Evolutionary conservation across 2,797 vertebrate species (phyloP).

Genomic region (Oreochromis grahami): DNA sequence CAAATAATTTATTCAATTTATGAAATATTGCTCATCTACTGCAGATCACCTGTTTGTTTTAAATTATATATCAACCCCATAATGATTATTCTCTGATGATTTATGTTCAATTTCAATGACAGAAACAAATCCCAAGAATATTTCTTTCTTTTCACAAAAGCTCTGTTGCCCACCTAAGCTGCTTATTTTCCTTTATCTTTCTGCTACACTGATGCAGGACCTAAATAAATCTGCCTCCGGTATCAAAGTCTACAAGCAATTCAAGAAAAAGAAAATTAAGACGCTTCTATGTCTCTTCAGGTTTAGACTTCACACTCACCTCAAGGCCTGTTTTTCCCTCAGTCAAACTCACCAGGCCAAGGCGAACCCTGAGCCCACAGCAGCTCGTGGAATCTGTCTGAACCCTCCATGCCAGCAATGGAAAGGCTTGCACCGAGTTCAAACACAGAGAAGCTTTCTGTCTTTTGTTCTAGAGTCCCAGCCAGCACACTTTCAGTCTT

Average conservation of each 20-base stretch:
- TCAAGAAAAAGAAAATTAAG: not conserved
- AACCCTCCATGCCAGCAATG: not conserved
- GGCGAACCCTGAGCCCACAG: not conserved
- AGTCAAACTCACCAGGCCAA: not conserved
- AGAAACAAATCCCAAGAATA: not conserved
- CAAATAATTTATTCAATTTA: not conserved
- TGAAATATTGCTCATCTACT: not conserved
- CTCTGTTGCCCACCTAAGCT: not conserved
- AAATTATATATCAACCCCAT: not conserved
- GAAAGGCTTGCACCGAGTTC: not conserved
- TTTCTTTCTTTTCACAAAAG: not conserved
- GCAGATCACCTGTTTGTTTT: accelerated
- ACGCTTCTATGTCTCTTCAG: not conserved
- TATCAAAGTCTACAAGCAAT: not conserved
- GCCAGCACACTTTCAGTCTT: not conserved
- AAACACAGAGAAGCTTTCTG: not conserved
- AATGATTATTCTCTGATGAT: not conserved
- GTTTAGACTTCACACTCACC: not conserved
- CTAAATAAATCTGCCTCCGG: not conserved
- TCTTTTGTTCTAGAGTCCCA: not conserved
- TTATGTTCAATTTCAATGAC: not conserved
- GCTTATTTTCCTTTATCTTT: not conserved
- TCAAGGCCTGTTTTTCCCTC: not conserved
- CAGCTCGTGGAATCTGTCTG: not conserved
- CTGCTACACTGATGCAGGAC: not conserved